These are phyloP conservation scores for Osmerus eperlanus DNA, from an alignment of 2,113 vertebrate species.

Conservation along the genomic window DNA sequence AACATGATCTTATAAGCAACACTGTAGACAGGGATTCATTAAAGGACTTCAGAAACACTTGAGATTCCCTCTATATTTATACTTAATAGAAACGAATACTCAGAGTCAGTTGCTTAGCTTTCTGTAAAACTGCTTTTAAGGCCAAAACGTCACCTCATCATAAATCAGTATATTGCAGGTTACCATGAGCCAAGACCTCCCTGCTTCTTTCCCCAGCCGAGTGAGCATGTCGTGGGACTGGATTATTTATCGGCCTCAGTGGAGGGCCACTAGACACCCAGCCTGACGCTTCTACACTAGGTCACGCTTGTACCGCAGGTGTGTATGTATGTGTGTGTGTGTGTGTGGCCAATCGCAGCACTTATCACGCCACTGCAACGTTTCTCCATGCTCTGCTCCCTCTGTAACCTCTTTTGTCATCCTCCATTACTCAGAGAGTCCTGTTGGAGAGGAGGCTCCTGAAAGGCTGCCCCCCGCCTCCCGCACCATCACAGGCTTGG, in stretches of 20 bases:
- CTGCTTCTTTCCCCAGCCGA: conserved; percentile 13
- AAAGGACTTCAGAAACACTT: too few relatives aligned
- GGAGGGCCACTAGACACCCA: conserved; percentile 14
- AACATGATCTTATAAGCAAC: too few relatives aligned
- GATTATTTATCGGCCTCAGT: conserved; percentile 36
- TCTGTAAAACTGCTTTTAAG: too few relatives aligned
- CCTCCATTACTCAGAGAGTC: conserved; percentile 25
- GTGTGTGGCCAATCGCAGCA: conserved; percentile 4
- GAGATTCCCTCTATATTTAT: too few relatives aligned
- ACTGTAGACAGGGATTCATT: too few relatives aligned
- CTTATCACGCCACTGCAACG: neutral
- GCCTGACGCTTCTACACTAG: neutral
- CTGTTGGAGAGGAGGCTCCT: neutral
- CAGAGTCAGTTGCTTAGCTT: too few relatives aligned
- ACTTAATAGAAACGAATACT: too few relatives aligned
- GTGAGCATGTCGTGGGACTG: conserved; percentile 2
- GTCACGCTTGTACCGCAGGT: neutral
- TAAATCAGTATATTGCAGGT: conserved; percentile 41
- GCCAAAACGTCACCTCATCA: conserved; percentile 8
- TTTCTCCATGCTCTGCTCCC: conserved; percentile 1
- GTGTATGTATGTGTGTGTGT: conserved; percentile 27
- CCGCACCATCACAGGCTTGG: conserved; percentile 9
- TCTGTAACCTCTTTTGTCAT: conserved; percentile 37
- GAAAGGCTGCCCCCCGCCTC: neutral
- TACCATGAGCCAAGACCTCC: conserved; percentile 24